phyloP scores from a whole-genome alignment of 1,140 invertebrate genomes.

The Zaprionus davidi region DNA sequence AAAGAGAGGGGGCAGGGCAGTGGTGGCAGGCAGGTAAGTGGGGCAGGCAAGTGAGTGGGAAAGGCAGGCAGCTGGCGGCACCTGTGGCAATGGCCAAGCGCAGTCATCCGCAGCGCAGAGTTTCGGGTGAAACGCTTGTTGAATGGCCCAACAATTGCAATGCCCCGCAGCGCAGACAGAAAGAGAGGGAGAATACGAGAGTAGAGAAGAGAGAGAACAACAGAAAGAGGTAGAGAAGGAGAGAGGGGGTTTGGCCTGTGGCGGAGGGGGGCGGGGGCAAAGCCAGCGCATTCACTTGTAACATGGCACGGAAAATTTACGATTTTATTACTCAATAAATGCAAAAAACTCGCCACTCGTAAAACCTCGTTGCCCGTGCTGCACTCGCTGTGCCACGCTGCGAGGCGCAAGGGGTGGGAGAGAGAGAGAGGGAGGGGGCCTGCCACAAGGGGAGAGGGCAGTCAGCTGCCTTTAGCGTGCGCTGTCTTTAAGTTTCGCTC shows the following conservation, averaged over 20 bases:
- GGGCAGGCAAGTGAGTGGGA: neutral
- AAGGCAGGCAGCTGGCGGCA: constrained; percentile 21
- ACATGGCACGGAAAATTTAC: constrained; percentile 71
- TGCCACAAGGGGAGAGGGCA: neutral
- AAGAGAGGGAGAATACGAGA: neutral
- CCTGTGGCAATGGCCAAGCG: constrained; percentile 34
- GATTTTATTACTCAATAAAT: constrained; percentile 83
- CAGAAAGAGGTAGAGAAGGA: neutral
- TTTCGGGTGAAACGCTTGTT: constrained; percentile 58
- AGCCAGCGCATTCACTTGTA: constrained; percentile 59
- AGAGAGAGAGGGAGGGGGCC: neutral
- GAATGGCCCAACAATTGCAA: constrained; percentile 76
- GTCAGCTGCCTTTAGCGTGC: constrained; percentile 22
- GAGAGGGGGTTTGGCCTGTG: neutral
- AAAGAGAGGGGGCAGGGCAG: neutral
- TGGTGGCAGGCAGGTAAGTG: neutral
- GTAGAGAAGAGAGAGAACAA: neutral
- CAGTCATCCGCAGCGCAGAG: constrained; percentile 5
- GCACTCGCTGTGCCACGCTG: constrained; percentile 1
- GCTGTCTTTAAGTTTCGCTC: constrained; percentile 57
- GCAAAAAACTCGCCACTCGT: constrained; percentile 76
- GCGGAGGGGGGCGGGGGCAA: neutral
- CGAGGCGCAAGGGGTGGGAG: too few relatives aligned
- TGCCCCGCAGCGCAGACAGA: constrained; percentile 42
- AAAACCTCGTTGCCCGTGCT: constrained; percentile 43